Evolutionary conservation across 2,888 invertebrate species (phyloP).

Genomic region (Leptopterna dolabrata): DNA sequence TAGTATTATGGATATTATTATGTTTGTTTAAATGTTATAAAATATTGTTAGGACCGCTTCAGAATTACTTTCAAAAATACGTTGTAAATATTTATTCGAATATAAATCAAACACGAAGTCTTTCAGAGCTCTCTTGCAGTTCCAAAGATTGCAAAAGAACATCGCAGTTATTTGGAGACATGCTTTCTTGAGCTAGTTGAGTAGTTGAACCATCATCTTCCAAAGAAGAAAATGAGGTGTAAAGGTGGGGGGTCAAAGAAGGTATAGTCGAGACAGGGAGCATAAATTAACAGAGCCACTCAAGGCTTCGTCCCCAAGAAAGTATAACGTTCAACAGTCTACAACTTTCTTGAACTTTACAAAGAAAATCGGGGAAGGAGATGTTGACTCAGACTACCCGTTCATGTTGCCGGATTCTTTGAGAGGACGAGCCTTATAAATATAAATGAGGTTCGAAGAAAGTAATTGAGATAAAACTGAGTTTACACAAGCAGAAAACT

Average conservation of each 20-base stretch:
- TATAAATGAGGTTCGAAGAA: constrained; percentile 27
- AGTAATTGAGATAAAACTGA: constrained; percentile 30
- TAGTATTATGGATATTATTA: too few species aligned
- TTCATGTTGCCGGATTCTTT: constrained; percentile 8
- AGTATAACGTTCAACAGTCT: background rate
- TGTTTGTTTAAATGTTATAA: too few species aligned
- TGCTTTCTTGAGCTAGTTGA: background rate
- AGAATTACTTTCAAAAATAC: too few species aligned
- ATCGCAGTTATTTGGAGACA: too few species aligned
- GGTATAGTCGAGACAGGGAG: too few species aligned
- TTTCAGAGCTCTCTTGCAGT: too few species aligned
- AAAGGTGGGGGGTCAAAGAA: too few species aligned
- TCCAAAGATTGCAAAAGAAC: too few species aligned
- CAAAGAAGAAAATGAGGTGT: background rate
- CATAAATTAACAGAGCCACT: background rate
- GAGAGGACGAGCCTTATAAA: constrained; percentile 28
- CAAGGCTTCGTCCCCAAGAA: background rate
- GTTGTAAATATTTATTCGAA: too few species aligned
- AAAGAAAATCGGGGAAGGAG: background rate
- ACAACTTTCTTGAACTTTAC: constrained; percentile 2
- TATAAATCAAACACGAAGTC: too few species aligned
- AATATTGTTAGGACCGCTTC: too few species aligned
- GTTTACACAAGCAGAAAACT: constrained; percentile 21
- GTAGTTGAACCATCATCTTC: background rate
- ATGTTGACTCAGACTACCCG: constrained; percentile 5